Percentiles rank a stretch among this genome's conserved stretches.
Evolutionary conservation across 2,797 vertebrate genomes (phyloP).

Genomic region (Alectoris magna): DNA sequence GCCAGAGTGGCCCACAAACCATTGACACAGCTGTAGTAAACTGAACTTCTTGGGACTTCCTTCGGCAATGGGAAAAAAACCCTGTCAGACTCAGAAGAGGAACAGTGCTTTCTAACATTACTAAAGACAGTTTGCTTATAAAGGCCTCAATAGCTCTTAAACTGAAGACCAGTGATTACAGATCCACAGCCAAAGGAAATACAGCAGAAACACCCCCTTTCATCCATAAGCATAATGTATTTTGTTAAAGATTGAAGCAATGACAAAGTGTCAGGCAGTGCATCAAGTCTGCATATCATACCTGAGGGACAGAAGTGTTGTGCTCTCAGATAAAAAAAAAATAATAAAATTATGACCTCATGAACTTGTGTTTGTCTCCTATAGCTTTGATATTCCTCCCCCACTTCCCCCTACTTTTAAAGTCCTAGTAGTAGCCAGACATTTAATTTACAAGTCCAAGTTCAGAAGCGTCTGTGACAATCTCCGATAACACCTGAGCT

Average conservation of each 20-base stretch:
- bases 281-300: not conserved
- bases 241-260: slow-evolving; percentile 5
- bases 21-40: not conserved
- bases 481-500: not conserved
- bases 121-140: too few relatives aligned
- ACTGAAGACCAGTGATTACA: slow-evolving; percentile 20
- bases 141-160: not conserved
- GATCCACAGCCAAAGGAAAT: not conserved
- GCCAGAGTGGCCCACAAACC: too few relatives aligned
- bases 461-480: not conserved
- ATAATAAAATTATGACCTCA: too few relatives aligned
- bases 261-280: not conserved
- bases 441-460: not conserved
- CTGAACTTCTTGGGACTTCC: not conserved
- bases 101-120: not conserved
- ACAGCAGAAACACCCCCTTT: not conserved
- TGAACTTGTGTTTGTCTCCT: not conserved
- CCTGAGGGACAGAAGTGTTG: not conserved
- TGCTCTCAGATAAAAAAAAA: not conserved
- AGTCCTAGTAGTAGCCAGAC: not conserved
- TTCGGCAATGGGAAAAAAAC: not conserved
- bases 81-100: not conserved
- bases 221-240: not conserved
- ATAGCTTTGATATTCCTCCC: not conserved
- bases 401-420: not conserved